phyloP scores from a whole-genome alignment of 2,797 vertebrate species.

The Lacerta viridis region DNA sequence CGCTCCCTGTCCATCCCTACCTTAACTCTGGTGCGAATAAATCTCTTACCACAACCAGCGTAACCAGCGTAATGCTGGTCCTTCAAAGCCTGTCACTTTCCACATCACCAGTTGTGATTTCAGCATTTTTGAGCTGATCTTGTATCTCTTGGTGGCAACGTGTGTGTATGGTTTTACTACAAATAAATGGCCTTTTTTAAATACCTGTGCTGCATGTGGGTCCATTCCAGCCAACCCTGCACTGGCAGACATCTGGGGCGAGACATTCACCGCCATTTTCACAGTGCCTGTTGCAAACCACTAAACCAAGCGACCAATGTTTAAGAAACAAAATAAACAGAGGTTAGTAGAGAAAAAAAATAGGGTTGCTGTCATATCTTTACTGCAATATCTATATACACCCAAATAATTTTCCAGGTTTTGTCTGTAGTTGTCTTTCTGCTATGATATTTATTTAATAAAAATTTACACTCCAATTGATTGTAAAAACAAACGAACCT shows the following conservation, averaged over 20 bases:
- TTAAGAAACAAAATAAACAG: neutral
- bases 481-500: no score
- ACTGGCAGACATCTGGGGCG: slow-evolving; percentile 89
- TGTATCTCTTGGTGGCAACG: fast-evolving
- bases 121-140: neutral
- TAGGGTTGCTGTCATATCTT: neutral
- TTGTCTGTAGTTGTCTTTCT: neutral
- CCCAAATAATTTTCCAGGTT: neutral
- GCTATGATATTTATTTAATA: slow-evolving; percentile 14
- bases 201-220: slow-evolving; percentile 92
- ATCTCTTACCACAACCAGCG: no score
- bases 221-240: slow-evolving; percentile 89
- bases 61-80: neutral
- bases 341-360: neutral
- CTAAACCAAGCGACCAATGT: slow-evolving; percentile 72
- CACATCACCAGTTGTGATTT: neutral
- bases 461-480: no score
- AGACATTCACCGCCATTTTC: slow-evolving; percentile 91
- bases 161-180: neutral
- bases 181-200: slow-evolving; percentile 17
- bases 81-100: neutral
- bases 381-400: neutral
- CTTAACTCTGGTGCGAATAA: neutral
- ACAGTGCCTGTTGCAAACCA: slow-evolving; percentile 94
- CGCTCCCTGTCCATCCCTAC: neutral